These are phyloP conservation scores for Eupithecia dodoneata DNA, from an alignment of 2,888 invertebrate genomes.

Conservation along the genomic window DNA sequence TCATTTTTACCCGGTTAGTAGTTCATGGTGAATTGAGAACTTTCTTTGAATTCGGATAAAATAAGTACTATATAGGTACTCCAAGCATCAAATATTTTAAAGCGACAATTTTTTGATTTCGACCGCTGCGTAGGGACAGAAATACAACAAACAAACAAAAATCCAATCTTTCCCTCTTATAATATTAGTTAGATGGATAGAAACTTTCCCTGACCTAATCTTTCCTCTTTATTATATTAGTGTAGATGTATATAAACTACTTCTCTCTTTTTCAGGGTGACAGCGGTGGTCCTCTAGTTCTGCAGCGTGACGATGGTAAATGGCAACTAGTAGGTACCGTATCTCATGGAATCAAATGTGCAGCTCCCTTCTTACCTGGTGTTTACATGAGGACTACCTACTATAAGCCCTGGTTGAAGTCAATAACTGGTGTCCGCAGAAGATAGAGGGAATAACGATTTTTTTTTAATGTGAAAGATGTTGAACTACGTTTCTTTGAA, in stretches of 20 bases:
- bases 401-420: slow-evolving; percentile 95
- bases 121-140: too few relatives aligned
- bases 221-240: background rate
- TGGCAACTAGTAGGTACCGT: slow-evolving; percentile 96
- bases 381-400: slow-evolving; percentile 97
- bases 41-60: too few relatives aligned
- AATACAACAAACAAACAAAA: too few relatives aligned
- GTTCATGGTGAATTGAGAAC: too few relatives aligned
- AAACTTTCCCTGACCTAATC: slow-evolving; percentile 6
- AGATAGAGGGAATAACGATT: background rate
- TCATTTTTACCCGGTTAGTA: too few relatives aligned
- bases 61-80: too few relatives aligned
- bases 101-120: too few relatives aligned
- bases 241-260: background rate
- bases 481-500: background rate
- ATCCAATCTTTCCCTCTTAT: too few relatives aligned
- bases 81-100: too few relatives aligned
- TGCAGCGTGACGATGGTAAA: slow-evolving; percentile 92
- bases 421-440: slow-evolving; percentile 89
- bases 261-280: slow-evolving; percentile 88
- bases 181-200: too few relatives aligned
- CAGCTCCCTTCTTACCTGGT: slow-evolving; percentile 95
- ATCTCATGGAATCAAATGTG: slow-evolving; percentile 97
- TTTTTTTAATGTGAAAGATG: background rate
- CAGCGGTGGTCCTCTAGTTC: slow-evolving; percentile 95